Evolutionary conservation across 2,888 invertebrate genomes (phyloP).

Genomic region (Vannuccia rotundouncinata): DNA sequence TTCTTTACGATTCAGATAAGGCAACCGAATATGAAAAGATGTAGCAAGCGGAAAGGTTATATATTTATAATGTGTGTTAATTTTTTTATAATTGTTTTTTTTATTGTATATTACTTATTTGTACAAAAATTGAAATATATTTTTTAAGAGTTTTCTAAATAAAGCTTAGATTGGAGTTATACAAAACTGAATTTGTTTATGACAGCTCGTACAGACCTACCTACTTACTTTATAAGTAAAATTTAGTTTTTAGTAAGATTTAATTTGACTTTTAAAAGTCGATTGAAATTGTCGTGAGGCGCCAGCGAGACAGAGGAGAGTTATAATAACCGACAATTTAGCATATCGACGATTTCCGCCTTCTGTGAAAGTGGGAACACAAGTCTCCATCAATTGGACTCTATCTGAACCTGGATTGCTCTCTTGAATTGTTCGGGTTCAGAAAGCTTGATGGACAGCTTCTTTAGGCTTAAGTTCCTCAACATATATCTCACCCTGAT

Average conservation of each 20-base stretch:
- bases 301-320: neutral
- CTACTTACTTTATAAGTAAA: too few relatives aligned
- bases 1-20: too few relatives aligned
- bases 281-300: neutral
- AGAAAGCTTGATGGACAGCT: neutral
- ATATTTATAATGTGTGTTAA: too few relatives aligned
- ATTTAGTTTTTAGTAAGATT: too few relatives aligned
- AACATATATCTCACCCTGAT: too few relatives aligned
- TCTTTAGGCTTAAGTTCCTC: neutral
- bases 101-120: neutral
- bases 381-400: too few relatives aligned
- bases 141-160: neutral
- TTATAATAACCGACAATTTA: neutral
- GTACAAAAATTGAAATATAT: neutral
- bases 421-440: neutral
- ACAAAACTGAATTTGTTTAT: too few relatives aligned
- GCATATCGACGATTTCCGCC: neutral
- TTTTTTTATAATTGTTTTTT: too few relatives aligned
- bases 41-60: too few relatives aligned
- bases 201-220: too few relatives aligned
- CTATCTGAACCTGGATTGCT: neutral
- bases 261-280: neutral
- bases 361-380: neutral
- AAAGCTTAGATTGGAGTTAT: too few relatives aligned
- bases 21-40: too few relatives aligned